Conservation (phyloP, 2,797 vertebrate genomes). For the Cyprinodon diabolis region DNA sequence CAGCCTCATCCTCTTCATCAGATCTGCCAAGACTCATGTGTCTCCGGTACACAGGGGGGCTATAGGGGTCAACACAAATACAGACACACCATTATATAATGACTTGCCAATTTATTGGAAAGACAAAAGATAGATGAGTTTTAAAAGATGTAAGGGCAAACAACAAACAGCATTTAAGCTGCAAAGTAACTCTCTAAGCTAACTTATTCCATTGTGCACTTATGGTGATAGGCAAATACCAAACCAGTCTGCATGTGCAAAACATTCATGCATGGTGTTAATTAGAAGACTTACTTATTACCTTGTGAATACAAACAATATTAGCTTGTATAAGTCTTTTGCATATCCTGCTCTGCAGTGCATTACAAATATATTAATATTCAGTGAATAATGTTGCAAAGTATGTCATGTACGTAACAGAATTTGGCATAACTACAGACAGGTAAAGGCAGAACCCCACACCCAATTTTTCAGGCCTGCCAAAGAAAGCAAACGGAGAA, state of each 20-base stretch:
- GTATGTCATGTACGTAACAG: no score
- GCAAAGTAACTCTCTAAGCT: constrained; percentile 12
- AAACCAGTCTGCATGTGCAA: constrained; percentile 12
- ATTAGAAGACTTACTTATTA: neutral
- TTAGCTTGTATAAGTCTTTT: neutral
- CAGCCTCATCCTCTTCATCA: constrained; percentile 81
- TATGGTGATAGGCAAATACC: constrained; percentile 32
- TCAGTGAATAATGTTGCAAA: neutral
- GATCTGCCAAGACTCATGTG: constrained; percentile 79
- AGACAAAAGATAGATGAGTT: constrained; percentile 2
- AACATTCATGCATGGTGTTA: constrained; percentile 12
- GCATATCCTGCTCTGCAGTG: neutral
- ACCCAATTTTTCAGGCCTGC: no score
- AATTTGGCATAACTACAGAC: no score
- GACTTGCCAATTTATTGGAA: constrained; percentile 15
- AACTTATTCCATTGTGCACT: neutral
- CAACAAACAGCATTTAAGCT: constrained; percentile 26
- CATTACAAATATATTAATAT: neutral
- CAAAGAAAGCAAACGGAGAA: no score
- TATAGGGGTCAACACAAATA: constrained; percentile 67
- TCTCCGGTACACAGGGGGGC: constrained; percentile 83
- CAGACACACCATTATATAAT: constrained; percentile 53
- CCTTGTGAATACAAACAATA: neutral
- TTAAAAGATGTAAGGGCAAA: constrained; percentile 8
- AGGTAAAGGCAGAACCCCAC: no score